Percentiles rank a stretch among this genome's conserved stretches.
phyloP scores from a whole-genome alignment of 2,888 invertebrate genomes.

The Orthosia gracilis region DNA sequence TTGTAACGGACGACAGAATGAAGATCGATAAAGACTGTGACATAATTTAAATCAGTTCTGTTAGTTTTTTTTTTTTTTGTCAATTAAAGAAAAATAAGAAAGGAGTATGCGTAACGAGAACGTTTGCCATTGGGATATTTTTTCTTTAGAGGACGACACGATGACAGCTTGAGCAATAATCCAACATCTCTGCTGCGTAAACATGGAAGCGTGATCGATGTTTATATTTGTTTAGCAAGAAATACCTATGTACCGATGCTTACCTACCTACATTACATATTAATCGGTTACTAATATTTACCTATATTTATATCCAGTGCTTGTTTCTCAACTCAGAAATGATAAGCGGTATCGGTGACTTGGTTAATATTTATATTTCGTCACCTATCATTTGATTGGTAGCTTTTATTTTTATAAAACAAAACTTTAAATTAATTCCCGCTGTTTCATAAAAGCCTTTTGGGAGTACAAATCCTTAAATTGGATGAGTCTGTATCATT shows the following conservation, averaged over 20 bases:
- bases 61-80: neutral
- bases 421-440: neutral
- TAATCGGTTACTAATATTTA: conserved; percentile 37
- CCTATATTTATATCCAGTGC: conserved; percentile 11
- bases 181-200: conserved; percentile 18
- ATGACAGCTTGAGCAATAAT: conserved; percentile 13
- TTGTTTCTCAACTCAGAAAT: conserved; percentile 20
- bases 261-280: conserved; percentile 10
- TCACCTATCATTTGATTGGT: conserved; percentile 20
- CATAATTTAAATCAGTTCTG: conserved; percentile 27
- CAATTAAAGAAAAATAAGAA: neutral
- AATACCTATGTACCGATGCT: neutral
- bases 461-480: no score
- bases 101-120: neutral
- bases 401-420: neutral
- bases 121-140: no score
- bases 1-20: conserved; percentile 34
- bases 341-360: conserved; percentile 28
- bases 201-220: conserved; percentile 21
- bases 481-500: no score
- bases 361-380: conserved; percentile 16
- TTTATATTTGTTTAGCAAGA: conserved; percentile 39
- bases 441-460: neutral
- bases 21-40: conserved; percentile 41
- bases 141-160: neutral